These are phyloP conservation scores for Drosophila tanythrix DNA, from an alignment of 2,888 invertebrate genomes.

Conservation along the genomic window DNA sequence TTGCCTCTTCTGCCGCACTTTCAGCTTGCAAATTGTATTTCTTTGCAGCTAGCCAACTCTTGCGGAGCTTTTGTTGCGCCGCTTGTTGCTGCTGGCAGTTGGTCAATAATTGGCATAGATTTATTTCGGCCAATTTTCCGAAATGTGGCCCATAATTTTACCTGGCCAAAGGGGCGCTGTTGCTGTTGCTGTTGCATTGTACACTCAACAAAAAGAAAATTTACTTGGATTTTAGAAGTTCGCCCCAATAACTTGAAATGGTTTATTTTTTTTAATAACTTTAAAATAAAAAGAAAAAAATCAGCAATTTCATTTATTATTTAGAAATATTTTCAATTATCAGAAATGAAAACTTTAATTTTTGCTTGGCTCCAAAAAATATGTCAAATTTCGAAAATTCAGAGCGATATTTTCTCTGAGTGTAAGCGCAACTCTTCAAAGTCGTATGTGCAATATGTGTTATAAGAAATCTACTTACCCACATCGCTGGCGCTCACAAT, in stretches of 20 bases:
- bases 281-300: background rate
- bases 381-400: background rate
- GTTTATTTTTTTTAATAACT: background rate
- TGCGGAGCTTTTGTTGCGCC: slow-evolving; percentile 47
- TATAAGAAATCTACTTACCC: slow-evolving; percentile 66
- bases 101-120: slow-evolving; percentile 82
- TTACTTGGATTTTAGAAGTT: background rate
- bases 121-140: slow-evolving; percentile 71
- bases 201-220: background rate
- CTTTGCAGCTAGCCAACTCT: slow-evolving; percentile 29
- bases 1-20: slow-evolving; percentile 69
- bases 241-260: background rate
- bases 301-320: no score
- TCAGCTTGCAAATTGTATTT: slow-evolving; percentile 56
- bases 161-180: slow-evolving; percentile 44
- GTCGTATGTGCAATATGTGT: slow-evolving; percentile 24
- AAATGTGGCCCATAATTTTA: slow-evolving; percentile 43
- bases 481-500: slow-evolving; percentile 74
- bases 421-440: background rate
- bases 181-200: slow-evolving; percentile 29
- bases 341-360: background rate
- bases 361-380: no score
- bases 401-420: background rate
- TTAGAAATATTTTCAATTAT: no score
- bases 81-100: slow-evolving; percentile 65